These are phyloP conservation scores for Hystrix brachyura DNA, from an alignment of 2,113 vertebrate species.

Conservation along the genomic window DNA sequence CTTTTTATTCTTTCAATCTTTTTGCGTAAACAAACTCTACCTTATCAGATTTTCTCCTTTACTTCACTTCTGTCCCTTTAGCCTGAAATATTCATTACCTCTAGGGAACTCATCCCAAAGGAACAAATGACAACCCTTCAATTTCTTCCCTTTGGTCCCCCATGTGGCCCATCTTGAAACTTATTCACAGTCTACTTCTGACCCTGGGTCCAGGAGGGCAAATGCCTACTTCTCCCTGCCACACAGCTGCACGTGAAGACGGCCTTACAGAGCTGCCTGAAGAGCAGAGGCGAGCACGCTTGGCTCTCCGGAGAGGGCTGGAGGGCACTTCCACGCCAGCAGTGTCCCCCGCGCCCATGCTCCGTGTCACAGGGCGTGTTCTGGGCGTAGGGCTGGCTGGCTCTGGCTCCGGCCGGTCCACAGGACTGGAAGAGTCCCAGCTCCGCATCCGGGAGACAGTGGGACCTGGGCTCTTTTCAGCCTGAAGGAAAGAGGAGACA, in stretches of 20 bases:
- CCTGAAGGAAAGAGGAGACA: not conserved
- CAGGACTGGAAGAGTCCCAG: conserved; percentile 91
- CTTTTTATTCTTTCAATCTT: not conserved
- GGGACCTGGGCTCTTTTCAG: conserved; percentile 87
- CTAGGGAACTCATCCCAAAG: conserved; percentile 27
- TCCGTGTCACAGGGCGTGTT: conserved; percentile 93
- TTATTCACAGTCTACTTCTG: not conserved
- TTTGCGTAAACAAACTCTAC: not conserved
- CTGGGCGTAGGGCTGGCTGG: conserved; percentile 85
- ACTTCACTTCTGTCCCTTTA: not conserved
- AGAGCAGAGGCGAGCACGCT: conserved; percentile 93
- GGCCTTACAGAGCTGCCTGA: conserved; percentile 91
- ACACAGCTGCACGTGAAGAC: not conserved
- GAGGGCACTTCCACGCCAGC: conserved; percentile 85
- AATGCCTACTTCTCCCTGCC: not conserved
- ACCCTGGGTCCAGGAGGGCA: not conserved
- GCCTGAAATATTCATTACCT: not conserved
- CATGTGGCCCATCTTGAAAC: not conserved
- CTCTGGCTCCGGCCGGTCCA: conserved; percentile 88
- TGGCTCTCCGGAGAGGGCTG: conserved; percentile 90
- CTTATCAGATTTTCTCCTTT: not conserved
- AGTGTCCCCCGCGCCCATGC: conserved; percentile 92
- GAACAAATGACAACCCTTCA: not conserved
- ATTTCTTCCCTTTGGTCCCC: not conserved
- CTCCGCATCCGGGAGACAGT: conserved; percentile 87